These are phyloP conservation scores for Buathra laborator DNA, from an alignment of 2,888 invertebrate genomes.

Conservation along the genomic window DNA sequence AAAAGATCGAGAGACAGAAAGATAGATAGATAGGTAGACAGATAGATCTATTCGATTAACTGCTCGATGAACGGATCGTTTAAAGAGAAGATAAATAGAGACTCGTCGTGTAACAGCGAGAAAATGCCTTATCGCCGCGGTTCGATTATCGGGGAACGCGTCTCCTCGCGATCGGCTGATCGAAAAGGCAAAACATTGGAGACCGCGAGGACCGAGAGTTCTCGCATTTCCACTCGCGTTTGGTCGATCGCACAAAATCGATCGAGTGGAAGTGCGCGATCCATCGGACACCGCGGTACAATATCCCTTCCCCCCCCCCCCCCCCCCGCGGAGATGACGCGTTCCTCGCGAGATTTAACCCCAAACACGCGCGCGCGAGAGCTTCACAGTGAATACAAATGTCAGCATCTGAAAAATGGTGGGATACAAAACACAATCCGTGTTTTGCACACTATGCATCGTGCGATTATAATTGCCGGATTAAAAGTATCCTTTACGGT, in stretches of 20 bases:
- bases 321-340: slow-evolving; percentile 44
- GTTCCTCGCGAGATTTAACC: slow-evolving; percentile 50
- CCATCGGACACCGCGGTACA: neutral
- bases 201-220: slow-evolving; percentile 16
- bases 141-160: slow-evolving; percentile 63
- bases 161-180: slow-evolving; percentile 52
- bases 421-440: slow-evolving; percentile 61
- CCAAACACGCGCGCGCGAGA: slow-evolving; percentile 42
- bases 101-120: slow-evolving; percentile 56
- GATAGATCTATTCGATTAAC: neutral
- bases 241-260: slow-evolving; percentile 32
- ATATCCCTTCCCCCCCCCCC: neutral
- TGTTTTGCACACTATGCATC: slow-evolving; percentile 33
- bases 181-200: slow-evolving; percentile 41
- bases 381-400: slow-evolving; percentile 66
- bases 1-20: slow-evolving; percentile 31
- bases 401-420: slow-evolving; percentile 73
- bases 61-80: neutral
- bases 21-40: slow-evolving; percentile 1
- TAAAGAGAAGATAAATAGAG: slow-evolving; percentile 37
- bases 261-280: slow-evolving; percentile 19
- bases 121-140: slow-evolving; percentile 66
- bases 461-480: slow-evolving; percentile 34
- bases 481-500: slow-evolving; percentile 20
- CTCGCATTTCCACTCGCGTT: slow-evolving; percentile 44